phyloP scores from a whole-genome alignment of 2,888 invertebrate genomes.

The Drosophila stalkeri region DNA sequence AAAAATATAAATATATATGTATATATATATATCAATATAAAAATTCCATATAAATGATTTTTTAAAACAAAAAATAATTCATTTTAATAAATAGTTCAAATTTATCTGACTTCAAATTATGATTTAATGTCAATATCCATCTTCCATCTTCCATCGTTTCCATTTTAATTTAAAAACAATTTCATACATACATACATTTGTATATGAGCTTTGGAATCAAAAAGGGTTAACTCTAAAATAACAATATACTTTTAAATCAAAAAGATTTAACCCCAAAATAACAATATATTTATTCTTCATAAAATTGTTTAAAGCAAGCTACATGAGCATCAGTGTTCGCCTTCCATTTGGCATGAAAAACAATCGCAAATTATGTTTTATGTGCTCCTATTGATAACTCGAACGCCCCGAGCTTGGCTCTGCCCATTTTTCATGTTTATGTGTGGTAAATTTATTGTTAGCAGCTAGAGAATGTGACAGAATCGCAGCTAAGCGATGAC shows the following conservation, averaged over 20 bases:
- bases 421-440: conserved; percentile 61
- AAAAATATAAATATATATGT: too few species aligned
- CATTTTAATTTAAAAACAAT: neutral
- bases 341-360: conserved; percentile 48
- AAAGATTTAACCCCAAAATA: neutral
- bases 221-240: neutral
- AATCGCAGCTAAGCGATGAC: conserved; percentile 67
- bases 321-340: neutral
- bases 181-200: neutral
- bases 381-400: conserved; percentile 48
- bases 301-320: neutral
- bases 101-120: neutral
- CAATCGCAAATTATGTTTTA: conserved; percentile 73
- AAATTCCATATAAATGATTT: neutral
- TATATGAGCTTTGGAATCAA: too few species aligned
- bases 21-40: too few species aligned
- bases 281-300: neutral
- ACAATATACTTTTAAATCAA: neutral
- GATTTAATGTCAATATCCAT: neutral
- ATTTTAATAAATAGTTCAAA: neutral
- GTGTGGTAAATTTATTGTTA: conserved; percentile 64
- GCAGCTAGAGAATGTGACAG: conserved; percentile 62
- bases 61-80: neutral
- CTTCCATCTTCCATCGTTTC: accelerated
- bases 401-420: conserved; percentile 41